Base-by-base conservation (phyloP, 2,888 invertebrate genomes). In the Trilocha varians region DNA sequence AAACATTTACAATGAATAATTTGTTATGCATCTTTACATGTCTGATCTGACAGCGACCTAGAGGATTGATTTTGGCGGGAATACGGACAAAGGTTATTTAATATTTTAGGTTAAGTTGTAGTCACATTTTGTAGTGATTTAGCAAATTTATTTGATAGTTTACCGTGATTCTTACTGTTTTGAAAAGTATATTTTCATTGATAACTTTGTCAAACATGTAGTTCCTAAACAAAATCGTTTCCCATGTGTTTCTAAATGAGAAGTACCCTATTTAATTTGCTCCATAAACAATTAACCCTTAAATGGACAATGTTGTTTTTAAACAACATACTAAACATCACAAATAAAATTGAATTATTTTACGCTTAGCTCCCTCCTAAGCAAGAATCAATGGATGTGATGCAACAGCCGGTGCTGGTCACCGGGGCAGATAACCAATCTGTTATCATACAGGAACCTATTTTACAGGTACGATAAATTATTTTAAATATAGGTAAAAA, bases 371-470 rank as follows among this genome's bases (percentile, higher is more conserved):
- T 79, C 42, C 76, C 76, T 13, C 64, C 66, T 11, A 80, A 80
- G 49, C 76, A 71, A 55, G 80, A 80, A 33, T 45, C 62, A 0
- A 50, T 65, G 3, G 77, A 77, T 13, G 59, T 70, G 11, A 67
- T 70, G 5, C 76, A 64, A 38, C 65, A 62, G 1, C 60, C 73
- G 0, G 64, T 78, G 13, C 40, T 78, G 39, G 62, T 77, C 25
- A 40, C 68, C 1, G 59, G 66, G 3, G 50, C 57, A 4, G 76
- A 77, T 6, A 68, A 57, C 45, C 45, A 57, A 1, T 65, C 76
- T 0, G 67, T 79, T 46, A 69, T 79, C 17, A 75, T 82, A 47
- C 80, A 80, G 46, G 80, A 82, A 42, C 78, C 82, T 2, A 69
- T 79, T 41, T 53, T 78, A 44, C 79, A 80, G 71, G 80, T 72